Evolutionary conservation across 2,888 invertebrate species (phyloP).

Genomic region (Oscheius sp.): DNA sequence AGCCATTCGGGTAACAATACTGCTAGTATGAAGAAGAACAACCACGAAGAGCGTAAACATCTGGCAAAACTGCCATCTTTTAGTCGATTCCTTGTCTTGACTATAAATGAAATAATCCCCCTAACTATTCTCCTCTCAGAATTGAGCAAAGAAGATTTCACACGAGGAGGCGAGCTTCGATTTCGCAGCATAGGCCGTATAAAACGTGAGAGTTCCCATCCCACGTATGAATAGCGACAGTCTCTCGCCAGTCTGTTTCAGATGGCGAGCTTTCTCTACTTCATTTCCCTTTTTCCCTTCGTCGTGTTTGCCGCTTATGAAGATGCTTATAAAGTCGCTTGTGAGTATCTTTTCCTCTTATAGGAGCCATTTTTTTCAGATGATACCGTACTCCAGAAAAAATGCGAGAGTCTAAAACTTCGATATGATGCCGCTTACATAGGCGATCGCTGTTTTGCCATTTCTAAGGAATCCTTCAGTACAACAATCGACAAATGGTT

Average conservation of each 20-base stretch:
- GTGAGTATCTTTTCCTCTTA: constrained; percentile 6
- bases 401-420: constrained; percentile 27
- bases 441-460: constrained; percentile 37
- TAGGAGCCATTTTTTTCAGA: constrained; percentile 17
- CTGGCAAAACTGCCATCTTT: too few species aligned
- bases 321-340: constrained; percentile 13
- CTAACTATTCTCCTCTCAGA: too few species aligned
- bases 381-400: constrained; percentile 31
- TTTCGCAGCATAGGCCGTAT: not conserved
- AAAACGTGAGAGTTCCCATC: not conserved
- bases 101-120: too few species aligned
- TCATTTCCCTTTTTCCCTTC: not conserved
- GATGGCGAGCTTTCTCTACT: not conserved
- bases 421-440: constrained; percentile 22
- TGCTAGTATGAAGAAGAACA: too few species aligned
- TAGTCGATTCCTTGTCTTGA: too few species aligned
- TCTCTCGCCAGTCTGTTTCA: not conserved
- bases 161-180: too few species aligned
- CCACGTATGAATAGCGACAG: not conserved
- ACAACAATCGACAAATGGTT: not conserved
- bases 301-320: constrained; percentile 6
- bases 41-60: too few species aligned
- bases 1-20: too few species aligned
- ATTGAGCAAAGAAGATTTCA: too few species aligned
- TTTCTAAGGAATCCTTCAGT: constrained; percentile 1